Evolutionary conservation across 2,113 vertebrate genomes (phyloP).

Genomic region (Cranoglanis bouderius): DNA sequence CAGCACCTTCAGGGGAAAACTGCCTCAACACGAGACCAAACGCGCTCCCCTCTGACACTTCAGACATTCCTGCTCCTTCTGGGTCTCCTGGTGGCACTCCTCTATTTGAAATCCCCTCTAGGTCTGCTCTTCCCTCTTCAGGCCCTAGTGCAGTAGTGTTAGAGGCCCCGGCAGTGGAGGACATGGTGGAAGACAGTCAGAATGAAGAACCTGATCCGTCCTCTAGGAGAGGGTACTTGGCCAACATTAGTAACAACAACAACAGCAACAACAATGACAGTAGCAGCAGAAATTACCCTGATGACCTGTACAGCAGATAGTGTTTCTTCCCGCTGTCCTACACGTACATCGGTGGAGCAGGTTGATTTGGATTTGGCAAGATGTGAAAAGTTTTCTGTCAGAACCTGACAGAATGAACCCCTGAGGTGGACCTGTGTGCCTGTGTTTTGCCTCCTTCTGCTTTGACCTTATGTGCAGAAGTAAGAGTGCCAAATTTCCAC

Average conservation of each 20-base stretch:
- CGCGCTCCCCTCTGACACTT: constrained; percentile 66
- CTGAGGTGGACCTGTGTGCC: constrained; percentile 20
- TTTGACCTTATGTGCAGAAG: constrained; percentile 68
- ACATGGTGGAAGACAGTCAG: constrained; percentile 60
- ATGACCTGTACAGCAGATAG: constrained; percentile 77
- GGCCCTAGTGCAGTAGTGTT: neutral
- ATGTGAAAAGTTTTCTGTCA: neutral
- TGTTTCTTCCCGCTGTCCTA: constrained; percentile 18
- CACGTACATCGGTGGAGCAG: constrained; percentile 23
- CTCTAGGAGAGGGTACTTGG: constrained; percentile 57
- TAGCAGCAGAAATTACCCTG: constrained; percentile 58
- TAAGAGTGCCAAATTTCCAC: constrained; percentile 66
- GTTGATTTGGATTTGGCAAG: constrained; percentile 37
- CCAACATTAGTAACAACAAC: constrained; percentile 53
- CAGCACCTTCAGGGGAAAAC: constrained; percentile 47
- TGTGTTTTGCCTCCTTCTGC: constrained; percentile 53
- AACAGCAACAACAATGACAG: constrained; percentile 27
- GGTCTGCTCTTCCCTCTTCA: neutral
- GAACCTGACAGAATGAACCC: constrained; percentile 6
- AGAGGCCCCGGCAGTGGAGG: constrained; percentile 54
- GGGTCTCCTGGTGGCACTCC: constrained; percentile 20
- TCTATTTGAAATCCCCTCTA: constrained; percentile 39
- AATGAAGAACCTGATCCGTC: constrained; percentile 56
- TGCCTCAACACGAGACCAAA: constrained; percentile 26
- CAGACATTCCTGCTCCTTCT: constrained; percentile 61